Evolutionary conservation across 2,113 vertebrate species (phyloP), one percentile per base, ranked within the genome.

Genomic region (Holacanthus passer): DNA sequence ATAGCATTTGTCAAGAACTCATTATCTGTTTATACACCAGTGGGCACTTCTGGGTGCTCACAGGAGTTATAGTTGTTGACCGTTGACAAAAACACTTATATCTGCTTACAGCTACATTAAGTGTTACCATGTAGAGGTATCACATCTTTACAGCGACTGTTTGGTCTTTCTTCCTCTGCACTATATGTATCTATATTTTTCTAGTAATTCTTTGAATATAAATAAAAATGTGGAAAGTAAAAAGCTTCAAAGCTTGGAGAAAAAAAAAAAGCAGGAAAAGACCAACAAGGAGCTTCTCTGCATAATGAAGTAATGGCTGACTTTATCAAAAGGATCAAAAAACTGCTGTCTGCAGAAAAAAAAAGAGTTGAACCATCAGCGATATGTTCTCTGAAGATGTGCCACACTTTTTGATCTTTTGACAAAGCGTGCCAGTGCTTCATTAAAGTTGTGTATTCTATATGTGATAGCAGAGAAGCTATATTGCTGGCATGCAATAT

Each of bases 291-390:
- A 68, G 53, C n/a, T 68, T 56, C 16, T 50, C 27, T 66, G 19
- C 52, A 58, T 84, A 73, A 77, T 85, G 71, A 87, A 82, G 74
- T 80, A 83, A 80, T 73, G 71, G 24, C 53, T 50, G 27, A 72
- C 45, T 86, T 77, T 65, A 60, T 73, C 29, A 67, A 66, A 75
- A 77, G n/a, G 45, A 80, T 86, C 43, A 79, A 66, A 82, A 80
- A 75, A 78, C 22, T 63, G 63, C 73, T 69, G 32, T 55, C 52
- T 75, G 24, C 11, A 31, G 47, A n/a, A 56, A 72, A 63, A 56
- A 12, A 41, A 39, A 56, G 71, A 56, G 29, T 16, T 59, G 55
- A 82, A 60, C 52, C 48, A 41, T 72, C 27, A 56, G 10, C 20
- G 7, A 73, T 59, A 59, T 65, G 27, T 76, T 31, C 68, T 86